These are phyloP conservation scores for Cecidostiba fungosa DNA, from an alignment of 2,888 invertebrate species.

Conservation along the genomic window DNA sequence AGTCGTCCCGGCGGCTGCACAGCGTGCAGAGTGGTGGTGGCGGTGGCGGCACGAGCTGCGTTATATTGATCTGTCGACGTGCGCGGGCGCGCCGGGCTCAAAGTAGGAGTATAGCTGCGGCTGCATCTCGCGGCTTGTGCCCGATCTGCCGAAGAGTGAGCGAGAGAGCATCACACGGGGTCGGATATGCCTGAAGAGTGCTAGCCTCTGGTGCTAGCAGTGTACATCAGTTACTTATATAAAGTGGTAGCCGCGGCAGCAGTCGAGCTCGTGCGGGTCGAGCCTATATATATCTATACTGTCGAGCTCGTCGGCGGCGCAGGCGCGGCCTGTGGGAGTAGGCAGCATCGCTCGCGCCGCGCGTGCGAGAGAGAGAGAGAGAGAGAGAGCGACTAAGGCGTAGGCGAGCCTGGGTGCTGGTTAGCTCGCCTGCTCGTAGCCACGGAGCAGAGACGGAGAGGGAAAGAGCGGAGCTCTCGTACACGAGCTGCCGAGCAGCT, in stretches of 20 bases:
- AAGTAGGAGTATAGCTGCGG: conserved; percentile 12
- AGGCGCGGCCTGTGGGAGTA: not conserved
- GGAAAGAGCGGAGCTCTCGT: conserved; percentile 7
- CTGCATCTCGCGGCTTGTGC: conserved; percentile 6
- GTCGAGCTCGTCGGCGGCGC: not conserved
- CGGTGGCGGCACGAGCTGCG: conserved; percentile 53
- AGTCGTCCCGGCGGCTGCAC: not conserved
- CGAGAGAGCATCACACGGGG: not conserved
- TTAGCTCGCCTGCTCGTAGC: not conserved
- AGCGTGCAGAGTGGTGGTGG: not conserved
- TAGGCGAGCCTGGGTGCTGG: conserved; percentile 32
- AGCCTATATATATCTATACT: no score
- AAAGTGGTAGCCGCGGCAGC: no score
- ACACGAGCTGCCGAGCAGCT: not conserved
- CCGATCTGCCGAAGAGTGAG: no score
- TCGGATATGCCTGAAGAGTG: not conserved
- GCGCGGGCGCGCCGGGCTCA: conserved; percentile 43
- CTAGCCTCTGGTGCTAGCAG: no score
- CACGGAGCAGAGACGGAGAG: not conserved
- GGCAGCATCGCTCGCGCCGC: not conserved
- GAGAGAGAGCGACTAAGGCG: conserved; percentile 38
- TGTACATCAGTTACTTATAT: no score
- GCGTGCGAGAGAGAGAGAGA: no score
- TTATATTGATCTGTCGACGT: conserved; percentile 58
- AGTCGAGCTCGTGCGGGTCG: not conserved